phyloP scores from a whole-genome alignment of 2,113 vertebrate species.

The Melanerpes formicivorus region DNA sequence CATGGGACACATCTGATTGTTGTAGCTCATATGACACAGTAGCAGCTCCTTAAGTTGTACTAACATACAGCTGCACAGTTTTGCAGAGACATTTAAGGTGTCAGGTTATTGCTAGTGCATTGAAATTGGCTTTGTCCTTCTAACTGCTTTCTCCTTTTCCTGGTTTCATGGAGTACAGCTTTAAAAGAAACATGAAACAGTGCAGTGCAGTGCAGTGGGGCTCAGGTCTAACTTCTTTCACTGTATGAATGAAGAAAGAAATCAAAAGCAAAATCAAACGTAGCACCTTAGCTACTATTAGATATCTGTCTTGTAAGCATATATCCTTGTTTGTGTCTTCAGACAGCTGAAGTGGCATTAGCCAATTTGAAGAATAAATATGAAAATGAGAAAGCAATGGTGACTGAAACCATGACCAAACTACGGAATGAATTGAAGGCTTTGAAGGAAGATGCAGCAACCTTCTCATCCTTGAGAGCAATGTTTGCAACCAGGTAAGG shows the following conservation, averaged over 20 bases:
- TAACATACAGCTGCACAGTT: not conserved
- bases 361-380: conserved; percentile 99
- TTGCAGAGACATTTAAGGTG: not conserved
- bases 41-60: not conserved
- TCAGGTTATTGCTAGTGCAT: not conserved
- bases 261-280: not conserved
- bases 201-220: not conserved
- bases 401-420: conserved; percentile 99
- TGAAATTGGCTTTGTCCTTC: not conserved
- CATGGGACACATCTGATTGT: not conserved
- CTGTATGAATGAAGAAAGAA: not conserved
- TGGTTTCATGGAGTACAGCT: not conserved
- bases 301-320: not conserved
- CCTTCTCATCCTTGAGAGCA: conserved; percentile 96
- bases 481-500: conserved; percentile 97
- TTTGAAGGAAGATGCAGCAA: conserved; percentile 97
- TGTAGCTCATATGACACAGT: rapidly evolving
- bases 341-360: conserved; percentile 95
- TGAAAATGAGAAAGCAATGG: conserved; percentile 96
- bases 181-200: not conserved
- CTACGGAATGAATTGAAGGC: conserved; percentile 97
- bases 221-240: not conserved
- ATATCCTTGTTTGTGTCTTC: conserved; percentile 35
- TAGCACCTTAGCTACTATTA: not conserved
- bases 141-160: not conserved